Conservation (phyloP, 2,888 invertebrate genomes). For the Terebella lapidaria region DNA sequence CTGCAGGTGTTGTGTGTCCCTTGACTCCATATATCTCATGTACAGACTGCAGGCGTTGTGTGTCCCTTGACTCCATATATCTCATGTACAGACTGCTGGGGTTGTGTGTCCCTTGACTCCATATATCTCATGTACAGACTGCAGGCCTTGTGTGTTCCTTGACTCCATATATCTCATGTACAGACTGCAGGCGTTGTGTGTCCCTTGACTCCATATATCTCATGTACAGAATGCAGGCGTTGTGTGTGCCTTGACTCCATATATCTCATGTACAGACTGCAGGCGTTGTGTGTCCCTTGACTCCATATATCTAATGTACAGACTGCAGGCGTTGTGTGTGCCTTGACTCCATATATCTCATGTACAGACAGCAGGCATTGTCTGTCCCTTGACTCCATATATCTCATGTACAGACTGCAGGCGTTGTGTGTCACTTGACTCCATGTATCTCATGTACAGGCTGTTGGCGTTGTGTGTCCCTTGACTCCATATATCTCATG, state of each 20-base stretch:
- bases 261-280: conserved; percentile 51
- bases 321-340: conserved; percentile 56
- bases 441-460: conserved; percentile 43
- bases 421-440: conserved; percentile 54
- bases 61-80: too few relatives aligned
- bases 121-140: conserved; percentile 46
- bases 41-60: conserved; percentile 55
- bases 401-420: conserved; percentile 52
- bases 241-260: conserved; percentile 54
- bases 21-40: too few relatives aligned
- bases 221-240: conserved; percentile 54
- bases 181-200: conserved; percentile 56
- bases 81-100: conserved; percentile 53
- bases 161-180: too few relatives aligned
- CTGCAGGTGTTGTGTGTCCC: conserved; percentile 55
- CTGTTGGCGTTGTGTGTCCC: conserved; percentile 55
- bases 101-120: conserved; percentile 54
- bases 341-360: too few relatives aligned
- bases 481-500: too few relatives aligned
- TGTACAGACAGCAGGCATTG: conserved; percentile 54
- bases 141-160: conserved; percentile 56
- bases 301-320: too few relatives aligned
- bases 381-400: conserved; percentile 54
- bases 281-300: conserved; percentile 54
- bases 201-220: too few relatives aligned